Evolutionary conservation across 2,797 vertebrate genomes (phyloP).

Genomic region (Acanthiza pusilla): DNA sequence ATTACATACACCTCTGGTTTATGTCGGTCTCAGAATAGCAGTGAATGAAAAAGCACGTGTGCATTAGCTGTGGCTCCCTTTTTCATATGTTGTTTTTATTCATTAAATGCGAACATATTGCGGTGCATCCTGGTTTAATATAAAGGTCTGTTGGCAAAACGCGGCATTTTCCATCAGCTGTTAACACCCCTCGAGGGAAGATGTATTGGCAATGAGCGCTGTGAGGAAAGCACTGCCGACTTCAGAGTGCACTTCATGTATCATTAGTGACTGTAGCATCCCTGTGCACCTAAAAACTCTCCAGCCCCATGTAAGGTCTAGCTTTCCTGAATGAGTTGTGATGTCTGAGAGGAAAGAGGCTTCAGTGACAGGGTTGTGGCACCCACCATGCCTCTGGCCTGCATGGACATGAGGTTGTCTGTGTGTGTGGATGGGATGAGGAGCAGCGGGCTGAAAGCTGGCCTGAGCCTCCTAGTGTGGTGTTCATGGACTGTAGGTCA

Average conservation of each 20-base stretch:
- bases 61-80: neutral
- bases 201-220: neutral
- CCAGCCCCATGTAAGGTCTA: neutral
- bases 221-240: neutral
- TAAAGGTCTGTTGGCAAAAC: constrained; percentile 25
- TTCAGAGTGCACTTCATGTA: neutral
- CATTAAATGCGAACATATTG: constrained; percentile 37
- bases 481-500: neutral
- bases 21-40: neutral
- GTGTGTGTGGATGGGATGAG: neutral
- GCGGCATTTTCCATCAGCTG: neutral
- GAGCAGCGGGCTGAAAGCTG: neutral
- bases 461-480: neutral
- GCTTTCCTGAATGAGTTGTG: neutral
- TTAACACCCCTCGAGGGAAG: neutral
- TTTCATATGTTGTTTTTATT: constrained; percentile 43
- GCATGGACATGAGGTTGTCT: neutral
- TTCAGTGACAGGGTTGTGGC: neutral
- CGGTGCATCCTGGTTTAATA: neutral
- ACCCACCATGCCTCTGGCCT: neutral
- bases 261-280: neutral
- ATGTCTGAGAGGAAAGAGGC: neutral
- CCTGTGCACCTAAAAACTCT: neutral
- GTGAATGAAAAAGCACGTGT: neutral
- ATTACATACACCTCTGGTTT: neutral